Conservation (phyloP, 2,113 vertebrate genomes). For the Brevimyrus niger region DNA sequence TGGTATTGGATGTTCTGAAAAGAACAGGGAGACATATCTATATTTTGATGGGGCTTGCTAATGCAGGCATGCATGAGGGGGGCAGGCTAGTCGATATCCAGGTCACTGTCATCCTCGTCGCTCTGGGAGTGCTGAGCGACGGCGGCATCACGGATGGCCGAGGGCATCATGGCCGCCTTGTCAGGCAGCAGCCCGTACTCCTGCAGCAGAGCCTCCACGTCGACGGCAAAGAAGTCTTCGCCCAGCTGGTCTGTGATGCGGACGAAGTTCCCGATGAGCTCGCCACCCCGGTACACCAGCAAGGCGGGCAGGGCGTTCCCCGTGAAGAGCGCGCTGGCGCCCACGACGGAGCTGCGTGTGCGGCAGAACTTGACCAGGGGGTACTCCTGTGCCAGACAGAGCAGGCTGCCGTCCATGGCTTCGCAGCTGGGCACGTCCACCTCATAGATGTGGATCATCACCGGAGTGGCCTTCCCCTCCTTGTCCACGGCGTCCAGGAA, state of each 20-base stretch:
- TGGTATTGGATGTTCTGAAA: not conserved
- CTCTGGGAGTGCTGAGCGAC: conserved; percentile 60
- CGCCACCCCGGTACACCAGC: conserved; percentile 86
- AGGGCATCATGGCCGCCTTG: conserved; percentile 62
- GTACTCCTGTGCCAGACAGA: conserved; percentile 88
- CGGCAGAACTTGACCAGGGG: conserved; percentile 86
- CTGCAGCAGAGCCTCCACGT: conserved; percentile 86
- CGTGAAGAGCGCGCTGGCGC: conserved; percentile 82
- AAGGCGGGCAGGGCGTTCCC: conserved; percentile 82
- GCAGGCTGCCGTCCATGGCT: conserved; percentile 82
- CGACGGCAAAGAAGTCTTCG: conserved; percentile 93
- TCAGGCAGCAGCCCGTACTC: conserved; percentile 91
- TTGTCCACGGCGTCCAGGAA: conserved; percentile 89
- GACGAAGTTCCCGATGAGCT: conserved; percentile 94
- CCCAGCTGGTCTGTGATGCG: conserved; percentile 93
- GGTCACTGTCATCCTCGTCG: conserved; percentile 88
- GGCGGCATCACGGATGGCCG: conserved; percentile 64
- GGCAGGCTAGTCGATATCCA: conserved; percentile 78
- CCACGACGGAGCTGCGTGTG: conserved; percentile 80
- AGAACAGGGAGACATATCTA: not conserved
- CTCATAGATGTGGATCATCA: conserved; percentile 93
- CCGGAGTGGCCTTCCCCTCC: conserved; percentile 76
- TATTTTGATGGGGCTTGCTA: not conserved
- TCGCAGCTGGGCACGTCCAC: conserved; percentile 76
- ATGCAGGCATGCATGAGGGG: not conserved